These are phyloP conservation scores for Adelognathus sp. DNA, from an alignment of 2,888 invertebrate species.

Conservation along the genomic window DNA sequence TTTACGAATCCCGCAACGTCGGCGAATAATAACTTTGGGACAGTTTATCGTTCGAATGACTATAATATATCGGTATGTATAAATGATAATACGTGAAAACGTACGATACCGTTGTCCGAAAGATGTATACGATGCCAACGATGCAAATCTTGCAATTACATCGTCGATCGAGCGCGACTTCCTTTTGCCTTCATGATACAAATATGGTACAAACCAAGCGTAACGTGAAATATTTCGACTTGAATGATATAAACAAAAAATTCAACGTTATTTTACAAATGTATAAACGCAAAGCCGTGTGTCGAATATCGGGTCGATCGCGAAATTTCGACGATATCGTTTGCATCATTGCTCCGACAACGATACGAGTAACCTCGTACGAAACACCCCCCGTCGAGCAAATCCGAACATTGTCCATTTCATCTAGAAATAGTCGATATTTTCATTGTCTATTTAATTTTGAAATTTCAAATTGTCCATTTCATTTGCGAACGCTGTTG, in stretches of 20 bases:
- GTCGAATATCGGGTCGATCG: not conserved
- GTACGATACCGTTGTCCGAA: no score
- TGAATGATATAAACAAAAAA: not conserved
- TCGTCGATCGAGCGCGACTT: no score
- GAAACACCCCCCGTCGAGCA: not conserved
- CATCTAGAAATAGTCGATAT: not conserved
- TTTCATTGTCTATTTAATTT: not conserved
- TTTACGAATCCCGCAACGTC: no score
- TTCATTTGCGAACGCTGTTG: not conserved
- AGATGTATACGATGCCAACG: no score
- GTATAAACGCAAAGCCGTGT: not conserved
- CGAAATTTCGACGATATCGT: not conserved
- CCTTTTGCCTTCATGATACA: no score
- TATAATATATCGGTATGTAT: no score
- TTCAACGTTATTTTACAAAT: constrained; percentile 5
- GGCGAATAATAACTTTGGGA: no score
- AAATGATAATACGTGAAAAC: no score
- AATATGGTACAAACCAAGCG: not conserved
- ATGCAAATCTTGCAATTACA: no score
- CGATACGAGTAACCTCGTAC: not conserved
- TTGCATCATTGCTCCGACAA: not conserved
- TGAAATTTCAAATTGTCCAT: not conserved
- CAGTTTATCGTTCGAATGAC: no score
- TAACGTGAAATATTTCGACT: constrained; percentile 4
- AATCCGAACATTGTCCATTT: not conserved